Evolutionary conservation across 2,888 invertebrate species (phyloP), one percentile per base, ranked within the genome.

Genomic region (Tiliacea citrago): DNA sequence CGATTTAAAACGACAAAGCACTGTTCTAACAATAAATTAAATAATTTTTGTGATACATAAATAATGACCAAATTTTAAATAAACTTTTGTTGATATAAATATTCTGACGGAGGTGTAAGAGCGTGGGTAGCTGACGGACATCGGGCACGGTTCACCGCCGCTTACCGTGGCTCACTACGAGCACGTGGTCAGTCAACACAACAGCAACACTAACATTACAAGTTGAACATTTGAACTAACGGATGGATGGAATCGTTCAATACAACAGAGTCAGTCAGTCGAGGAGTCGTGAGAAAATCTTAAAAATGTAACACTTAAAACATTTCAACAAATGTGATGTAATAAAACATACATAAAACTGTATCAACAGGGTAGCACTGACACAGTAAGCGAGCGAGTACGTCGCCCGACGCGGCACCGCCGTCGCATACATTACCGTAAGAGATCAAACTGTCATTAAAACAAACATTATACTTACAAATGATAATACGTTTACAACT

Each of bases 381-480:
- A 66, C 71, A 68, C 78, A 68, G 86, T 70, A 79, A 86, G 87
- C 86, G 85, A 77, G 75, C 75, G 86, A 49, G 75, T 21, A 12
- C 35, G 61, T 84, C 82, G 85, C 81, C 87, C 88, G 83, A 75
- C 85, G 75, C 84, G 75, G 89, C 91, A 90, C 90, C 88, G 83
- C 91, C 90, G 88, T 58, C 92, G 91, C 92, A 91, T 88, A 88
- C 90, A 91, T 91, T 93, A 96, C 93, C 94, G 90, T 95, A 96
- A 95, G 96, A 96, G 96, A 96, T 96, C 96, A 96, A 94, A 93
- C 94, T 95, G 95, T 94, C 93, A 93, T 93, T 95, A 95, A 94
- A 94, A 93, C 93, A 87, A 95, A 95, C 88, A 88, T 92, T 93
- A 93, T 91, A 94, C 93, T 94, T 95, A 95, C 90, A 94, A 94